phyloP scores from a whole-genome alignment of 2,797 vertebrate genomes.

The Acipenser ruthenus region DNA sequence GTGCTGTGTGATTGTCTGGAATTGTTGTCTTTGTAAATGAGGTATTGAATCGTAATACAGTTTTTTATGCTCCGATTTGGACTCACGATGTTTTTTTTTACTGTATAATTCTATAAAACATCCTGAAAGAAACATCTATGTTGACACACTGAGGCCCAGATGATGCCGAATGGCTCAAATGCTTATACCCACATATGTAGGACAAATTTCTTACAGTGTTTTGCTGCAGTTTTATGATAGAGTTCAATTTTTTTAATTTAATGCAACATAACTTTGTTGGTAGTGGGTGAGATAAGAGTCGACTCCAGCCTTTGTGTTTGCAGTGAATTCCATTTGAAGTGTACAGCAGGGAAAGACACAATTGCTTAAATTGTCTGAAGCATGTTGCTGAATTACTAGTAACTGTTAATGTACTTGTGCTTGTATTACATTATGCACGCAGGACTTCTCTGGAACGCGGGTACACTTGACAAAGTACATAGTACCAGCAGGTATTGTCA shows the following conservation, averaged over 20 bases:
- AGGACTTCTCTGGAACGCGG: no score
- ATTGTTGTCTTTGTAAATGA: no score
- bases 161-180: neutral
- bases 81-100: no score
- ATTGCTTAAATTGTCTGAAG: no score
- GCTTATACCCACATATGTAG: conserved; percentile 9
- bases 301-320: conserved; percentile 6
- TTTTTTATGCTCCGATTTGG: no score
- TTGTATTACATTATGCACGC: no score
- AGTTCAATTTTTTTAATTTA: conserved; percentile 6
- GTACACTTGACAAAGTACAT: no score
- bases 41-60: no score
- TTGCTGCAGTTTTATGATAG: conserved; percentile 1
- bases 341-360: neutral
- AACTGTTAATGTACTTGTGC: no score
- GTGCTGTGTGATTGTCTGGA: no score
- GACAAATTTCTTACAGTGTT: conserved; percentile 8
- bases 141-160: conserved; percentile 2
- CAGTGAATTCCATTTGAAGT: neutral
- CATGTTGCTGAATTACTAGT: no score
- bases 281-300: conserved; percentile 9
- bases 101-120: conserved; percentile 1
- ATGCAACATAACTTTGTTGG: conserved; percentile 5
- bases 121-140: conserved; percentile 10
- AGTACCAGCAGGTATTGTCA: no score